These are phyloP conservation scores for Periphyllus acericola DNA, from an alignment of 2,888 invertebrate genomes.

Conservation along the genomic window DNA sequence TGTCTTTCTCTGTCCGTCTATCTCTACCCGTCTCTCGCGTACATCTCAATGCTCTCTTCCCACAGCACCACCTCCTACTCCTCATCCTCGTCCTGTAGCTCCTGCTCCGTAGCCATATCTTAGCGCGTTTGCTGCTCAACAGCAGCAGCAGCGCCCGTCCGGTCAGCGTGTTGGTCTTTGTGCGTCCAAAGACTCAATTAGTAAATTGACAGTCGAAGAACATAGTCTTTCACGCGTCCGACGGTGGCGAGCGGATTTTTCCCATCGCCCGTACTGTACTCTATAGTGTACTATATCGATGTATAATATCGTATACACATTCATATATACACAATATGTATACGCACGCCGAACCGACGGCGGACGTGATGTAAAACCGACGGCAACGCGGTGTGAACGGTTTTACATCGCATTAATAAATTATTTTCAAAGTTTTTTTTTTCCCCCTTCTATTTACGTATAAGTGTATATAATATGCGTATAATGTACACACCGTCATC, in stretches of 20 bases:
- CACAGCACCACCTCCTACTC: neutral
- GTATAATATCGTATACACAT: neutral
- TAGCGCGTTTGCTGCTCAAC: neutral
- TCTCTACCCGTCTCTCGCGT: neutral
- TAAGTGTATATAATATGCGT: neutral
- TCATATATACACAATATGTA: no score
- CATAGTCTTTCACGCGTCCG: neutral
- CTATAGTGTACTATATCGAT: no score
- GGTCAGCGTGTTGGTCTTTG: neutral
- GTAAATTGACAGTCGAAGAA: constrained; percentile 42
- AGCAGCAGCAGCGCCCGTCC: neutral
- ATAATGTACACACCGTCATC: neutral
- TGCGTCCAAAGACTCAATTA: constrained; percentile 50
- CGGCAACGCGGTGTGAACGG: neutral
- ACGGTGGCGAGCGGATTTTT: neutral
- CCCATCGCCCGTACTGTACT: neutral
- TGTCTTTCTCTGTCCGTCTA: neutral
- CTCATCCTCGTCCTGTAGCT: neutral
- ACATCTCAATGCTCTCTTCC: neutral
- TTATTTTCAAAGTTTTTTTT: neutral
- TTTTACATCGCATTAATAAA: neutral
- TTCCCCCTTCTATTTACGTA: neutral
- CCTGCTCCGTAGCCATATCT: no score
- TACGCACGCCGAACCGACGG: neutral
- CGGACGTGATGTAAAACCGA: neutral